Conservation (phyloP, 2,888 invertebrate genomes). For the Drosophila kokeensis region DNA sequence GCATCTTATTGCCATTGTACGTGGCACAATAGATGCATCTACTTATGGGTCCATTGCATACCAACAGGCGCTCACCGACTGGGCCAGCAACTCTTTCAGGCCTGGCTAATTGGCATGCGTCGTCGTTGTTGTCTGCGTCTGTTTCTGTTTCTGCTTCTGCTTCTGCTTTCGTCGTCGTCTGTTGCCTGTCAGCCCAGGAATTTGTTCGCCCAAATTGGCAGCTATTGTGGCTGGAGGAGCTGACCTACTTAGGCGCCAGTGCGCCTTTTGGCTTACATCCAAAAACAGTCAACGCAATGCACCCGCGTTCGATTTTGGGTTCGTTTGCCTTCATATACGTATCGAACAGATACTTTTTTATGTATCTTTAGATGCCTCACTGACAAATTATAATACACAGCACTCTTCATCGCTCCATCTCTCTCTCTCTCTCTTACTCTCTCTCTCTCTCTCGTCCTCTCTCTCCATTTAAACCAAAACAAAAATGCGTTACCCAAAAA, state of each 20-base stretch:
- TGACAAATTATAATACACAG: slow-evolving; percentile 70
- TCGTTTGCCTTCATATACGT: slow-evolving; percentile 18
- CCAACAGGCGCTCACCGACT: slow-evolving; percentile 43
- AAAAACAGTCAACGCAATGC: slow-evolving; percentile 67
- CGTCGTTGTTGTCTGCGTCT: slow-evolving; percentile 21
- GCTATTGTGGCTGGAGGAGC: slow-evolving; percentile 68
- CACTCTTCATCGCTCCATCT: slow-evolving; percentile 3
- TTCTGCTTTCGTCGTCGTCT: slow-evolving; percentile 40
- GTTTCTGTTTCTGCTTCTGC: slow-evolving; percentile 36
- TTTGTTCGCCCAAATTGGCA: slow-evolving; percentile 77
- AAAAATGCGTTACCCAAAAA: slow-evolving; percentile 47
- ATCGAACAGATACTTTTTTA: slow-evolving; percentile 35
- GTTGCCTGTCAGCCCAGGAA: slow-evolving; percentile 75
- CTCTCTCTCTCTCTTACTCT: background rate
- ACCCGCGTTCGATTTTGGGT: slow-evolving; percentile 13
- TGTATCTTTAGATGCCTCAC: slow-evolving; percentile 49
- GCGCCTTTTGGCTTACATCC: slow-evolving; percentile 74
- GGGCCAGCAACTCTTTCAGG: slow-evolving; percentile 25
- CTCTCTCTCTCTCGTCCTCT: background rate
- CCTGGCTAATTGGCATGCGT: slow-evolving; percentile 73
- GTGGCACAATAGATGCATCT: slow-evolving; percentile 19
- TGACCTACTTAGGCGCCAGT: slow-evolving; percentile 76
- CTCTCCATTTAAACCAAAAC: background rate
- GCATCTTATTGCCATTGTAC: background rate
- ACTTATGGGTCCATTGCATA: slow-evolving; percentile 40